Base-by-base conservation (phyloP, 2,113 vertebrate genomes). In the Onychorhynchus coronatus region DNA sequence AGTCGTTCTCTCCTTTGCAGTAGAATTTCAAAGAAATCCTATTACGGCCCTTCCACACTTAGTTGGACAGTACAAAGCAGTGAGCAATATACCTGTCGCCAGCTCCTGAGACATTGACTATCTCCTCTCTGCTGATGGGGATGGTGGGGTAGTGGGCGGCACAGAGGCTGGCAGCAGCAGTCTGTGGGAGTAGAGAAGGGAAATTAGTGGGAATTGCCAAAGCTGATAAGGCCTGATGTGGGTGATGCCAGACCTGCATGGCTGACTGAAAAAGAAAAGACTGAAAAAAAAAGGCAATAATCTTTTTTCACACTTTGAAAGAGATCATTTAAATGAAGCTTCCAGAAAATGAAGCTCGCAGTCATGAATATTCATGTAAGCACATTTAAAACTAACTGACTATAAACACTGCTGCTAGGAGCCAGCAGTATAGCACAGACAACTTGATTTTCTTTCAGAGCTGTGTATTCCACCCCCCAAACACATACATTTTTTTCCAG, bases 91-190 rank as follows among this genome's bases (percentile, higher is more conserved):
- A 99, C 99, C 99, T 99, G 95, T 99, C 99, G 33, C 99, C 99
- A 11, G 99, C 99, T 97, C 99, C 99, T 2, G 99, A 99, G 52
- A 99, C 99, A 5, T 98, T 99, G 70, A 98, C 83, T 8, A 96
- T 98, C 73, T 99, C 98, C 52, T 98, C 98, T 75, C 92, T 56
- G 25, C 95, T 61, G 88, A 98, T 52, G 44, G 91, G 85, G 85
- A 98, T 63, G 3, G 99, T 97, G 0, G 99, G 98, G 96, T 99
- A 99, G 95, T 99, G 98, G 52, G 97, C 49, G 47, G 98, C 99
- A 89, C 98, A 98, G 67, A 99, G 96, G 49, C 82, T 79, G 74
- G 96, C 96, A 59, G 91, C 97, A 49, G 76, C 62, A 9, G 35
- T 14, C 99, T 99, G 96, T 12, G 6, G 20, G 30, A 8, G 27